Evolutionary conservation across 1,140 invertebrate species (phyloP).

Genomic region (Zaprionus capensis): DNA sequence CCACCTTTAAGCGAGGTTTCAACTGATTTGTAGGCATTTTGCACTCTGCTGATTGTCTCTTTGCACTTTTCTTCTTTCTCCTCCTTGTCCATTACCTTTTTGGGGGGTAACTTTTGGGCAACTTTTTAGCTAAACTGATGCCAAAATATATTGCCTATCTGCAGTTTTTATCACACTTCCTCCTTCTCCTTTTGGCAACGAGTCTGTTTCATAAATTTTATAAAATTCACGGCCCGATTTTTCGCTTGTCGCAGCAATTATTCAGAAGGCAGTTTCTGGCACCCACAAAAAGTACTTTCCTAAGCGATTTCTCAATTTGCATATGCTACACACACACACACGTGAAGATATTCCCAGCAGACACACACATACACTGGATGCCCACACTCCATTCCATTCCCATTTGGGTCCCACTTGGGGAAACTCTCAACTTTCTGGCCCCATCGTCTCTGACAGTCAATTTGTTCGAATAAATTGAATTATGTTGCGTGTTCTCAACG

Average conservation of each 20-base stretch:
- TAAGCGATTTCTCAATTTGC: constrained; percentile 79
- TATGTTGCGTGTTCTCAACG: constrained; percentile 53
- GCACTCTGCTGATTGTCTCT: constrained; percentile 10
- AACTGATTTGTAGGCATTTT: constrained; percentile 45
- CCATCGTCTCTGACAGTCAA: constrained; percentile 62
- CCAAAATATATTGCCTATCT: constrained; percentile 1
- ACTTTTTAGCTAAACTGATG: neutral
- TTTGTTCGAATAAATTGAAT: constrained; percentile 81
- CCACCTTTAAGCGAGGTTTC: constrained; percentile 27
- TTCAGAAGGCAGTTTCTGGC: constrained; percentile 58
- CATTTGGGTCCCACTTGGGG: constrained; percentile 44
- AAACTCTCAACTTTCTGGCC: constrained; percentile 41
- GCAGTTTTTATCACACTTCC: neutral
- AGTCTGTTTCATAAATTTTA: constrained; percentile 22
- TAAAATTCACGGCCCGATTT: constrained; percentile 29
- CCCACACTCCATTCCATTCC: constrained; percentile 12
- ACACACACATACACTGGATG: neutral
- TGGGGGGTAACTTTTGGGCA: neutral
- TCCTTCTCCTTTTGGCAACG: neutral
- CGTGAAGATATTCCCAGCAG: neutral
- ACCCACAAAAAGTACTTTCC: constrained; percentile 54
- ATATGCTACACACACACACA: constrained; percentile 58
- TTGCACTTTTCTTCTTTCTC: neutral
- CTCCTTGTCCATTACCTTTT: neutral
- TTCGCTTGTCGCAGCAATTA: constrained; percentile 57